phyloP scores from a whole-genome alignment of 2,113 vertebrate species.

The Regulus satrapa region DNA sequence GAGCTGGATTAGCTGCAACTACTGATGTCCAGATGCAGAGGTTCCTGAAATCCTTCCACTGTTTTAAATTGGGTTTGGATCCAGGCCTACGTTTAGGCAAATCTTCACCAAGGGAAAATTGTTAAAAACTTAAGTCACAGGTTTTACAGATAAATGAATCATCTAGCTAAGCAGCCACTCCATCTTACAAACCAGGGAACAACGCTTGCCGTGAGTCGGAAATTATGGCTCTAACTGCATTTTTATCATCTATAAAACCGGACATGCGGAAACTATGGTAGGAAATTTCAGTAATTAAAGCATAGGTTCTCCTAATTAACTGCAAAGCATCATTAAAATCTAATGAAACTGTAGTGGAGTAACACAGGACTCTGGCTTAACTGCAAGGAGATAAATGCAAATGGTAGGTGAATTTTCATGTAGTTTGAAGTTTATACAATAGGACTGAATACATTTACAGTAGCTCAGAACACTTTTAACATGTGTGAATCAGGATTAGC shows the following conservation, averaged over 20 bases:
- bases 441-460: not conserved
- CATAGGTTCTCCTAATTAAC: conserved; percentile 60
- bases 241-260: conserved; percentile 62
- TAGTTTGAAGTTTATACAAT: not conserved
- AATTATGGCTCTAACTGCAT: conserved; percentile 42
- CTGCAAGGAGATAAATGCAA: conserved; percentile 27
- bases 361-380: conserved; percentile 22
- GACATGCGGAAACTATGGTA: conserved; percentile 51
- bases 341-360: conserved; percentile 17
- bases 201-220: conserved; percentile 1
- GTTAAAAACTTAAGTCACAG: conserved; percentile 10
- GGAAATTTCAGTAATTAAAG: conserved; percentile 62
- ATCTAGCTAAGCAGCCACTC: conserved; percentile 25
- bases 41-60: conserved; percentile 17
- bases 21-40: not conserved
- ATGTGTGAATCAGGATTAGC: not conserved
- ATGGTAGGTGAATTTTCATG: conserved; percentile 15
- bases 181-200: conserved; percentile 15
- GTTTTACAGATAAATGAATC: conserved; percentile 38
- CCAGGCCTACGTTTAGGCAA: not conserved
- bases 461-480: not conserved
- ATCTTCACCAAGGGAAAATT: conserved; percentile 9
- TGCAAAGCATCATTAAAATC: conserved; percentile 57
- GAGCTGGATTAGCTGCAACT: not conserved
- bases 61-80: not conserved